Evolutionary conservation across 2,113 vertebrate genomes (phyloP), one percentile per base, ranked within the genome.

Genomic region (Colistium nudipinnis): DNA sequence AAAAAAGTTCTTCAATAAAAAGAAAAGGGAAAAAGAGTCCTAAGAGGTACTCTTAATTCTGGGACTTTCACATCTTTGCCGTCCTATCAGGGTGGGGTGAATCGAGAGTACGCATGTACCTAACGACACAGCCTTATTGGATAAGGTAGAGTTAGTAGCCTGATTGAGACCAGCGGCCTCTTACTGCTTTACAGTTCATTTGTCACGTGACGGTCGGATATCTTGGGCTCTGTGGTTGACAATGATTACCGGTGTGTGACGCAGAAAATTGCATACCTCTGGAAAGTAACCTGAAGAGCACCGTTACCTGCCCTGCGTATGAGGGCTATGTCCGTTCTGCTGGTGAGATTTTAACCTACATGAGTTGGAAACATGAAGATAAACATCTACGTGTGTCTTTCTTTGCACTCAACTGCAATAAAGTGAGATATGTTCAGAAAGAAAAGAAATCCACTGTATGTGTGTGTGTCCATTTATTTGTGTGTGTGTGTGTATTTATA

Each of bases 1-100:
- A 67, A 53, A 62, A 70, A 81, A 83, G 28, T 70, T 76, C 28
- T 78, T 78, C 79, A 81, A 84, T 81, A 82, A 61, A 70, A 66
- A 51, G 51, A 77, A 74, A 45, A 19, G 38, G n/a, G 43, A 45
- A 39, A 38, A 61, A 16, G 27, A 66, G 76, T 81, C 53, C 75
- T 38, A 62, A 82, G 54, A 80, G 60, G 77, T 81, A 41, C 38
- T 66, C 17, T 65, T 25, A 70, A 60, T 78, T 78, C 70, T 74
- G 64, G 54, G 55, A 65, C 48, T 70, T 81, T 73, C 30, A 49
- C 28, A 7, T 67, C 67, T 48, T 65, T 41, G 66, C 72, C 44
- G 64, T 72, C 45, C 49, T 62, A 72, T 69, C 77, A 80, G 70
- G 68, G 53, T 27, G 57, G 38, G 63, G 66, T 14, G 48, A 62